A percentile compares a stretch with the other conserved stretches of the same genome.
These are phyloP conservation scores for Proteles cristata DNA, from an alignment of 2,113 vertebrate species.

Conservation along the genomic window DNA sequence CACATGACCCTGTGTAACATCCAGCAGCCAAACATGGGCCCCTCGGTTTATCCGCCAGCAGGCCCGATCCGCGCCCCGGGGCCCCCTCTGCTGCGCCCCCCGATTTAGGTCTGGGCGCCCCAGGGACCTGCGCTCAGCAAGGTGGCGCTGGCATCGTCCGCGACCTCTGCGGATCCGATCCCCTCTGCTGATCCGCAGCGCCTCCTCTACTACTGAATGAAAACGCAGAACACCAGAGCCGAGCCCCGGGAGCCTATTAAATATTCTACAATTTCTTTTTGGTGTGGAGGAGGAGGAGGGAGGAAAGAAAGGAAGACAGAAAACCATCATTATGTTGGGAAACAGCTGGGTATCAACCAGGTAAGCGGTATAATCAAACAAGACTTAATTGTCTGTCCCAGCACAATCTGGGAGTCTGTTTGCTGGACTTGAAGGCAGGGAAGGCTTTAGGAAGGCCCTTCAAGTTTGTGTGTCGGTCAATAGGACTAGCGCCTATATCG, in stretches of 20 bases:
- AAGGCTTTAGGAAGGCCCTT: background rate
- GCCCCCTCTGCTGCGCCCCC: constrained; percentile 27
- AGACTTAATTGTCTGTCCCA: background rate
- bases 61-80: constrained; percentile 11
- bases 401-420: background rate
- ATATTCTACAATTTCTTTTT: constrained; percentile 74
- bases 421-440: background rate
- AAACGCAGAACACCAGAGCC: constrained; percentile 43
- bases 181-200: background rate
- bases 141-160: constrained; percentile 23
- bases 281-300: constrained; percentile 25
- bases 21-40: background rate
- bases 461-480: background rate
- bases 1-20: background rate
- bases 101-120: constrained; percentile 38
- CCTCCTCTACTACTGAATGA: constrained; percentile 62
- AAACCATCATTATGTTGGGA: constrained; percentile 55
- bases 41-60: background rate
- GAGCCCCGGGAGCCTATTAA: constrained; percentile 61
- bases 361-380: background rate
- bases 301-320: constrained; percentile 45
- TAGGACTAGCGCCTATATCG: background rate
- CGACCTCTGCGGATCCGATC: background rate
- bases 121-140: constrained; percentile 47
- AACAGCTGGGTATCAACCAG: constrained; percentile 40